Evolutionary conservation across 2,113 vertebrate genomes (phyloP).

Genomic region (Strigops habroptila): DNA sequence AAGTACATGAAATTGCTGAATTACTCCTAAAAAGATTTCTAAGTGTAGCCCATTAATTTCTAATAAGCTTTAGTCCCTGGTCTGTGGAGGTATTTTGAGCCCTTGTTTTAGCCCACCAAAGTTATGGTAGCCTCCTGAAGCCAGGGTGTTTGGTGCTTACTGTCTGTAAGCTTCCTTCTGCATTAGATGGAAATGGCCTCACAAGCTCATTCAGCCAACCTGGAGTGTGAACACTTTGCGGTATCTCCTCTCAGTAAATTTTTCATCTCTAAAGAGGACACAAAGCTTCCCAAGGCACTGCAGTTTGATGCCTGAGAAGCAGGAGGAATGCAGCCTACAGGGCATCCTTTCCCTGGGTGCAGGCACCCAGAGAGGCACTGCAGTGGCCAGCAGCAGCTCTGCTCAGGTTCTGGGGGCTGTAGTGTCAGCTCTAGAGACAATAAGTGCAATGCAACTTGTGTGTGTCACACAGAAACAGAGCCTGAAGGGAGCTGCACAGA

Average conservation of each 20-base stretch:
- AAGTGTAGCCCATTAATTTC: neutral
- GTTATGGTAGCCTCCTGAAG: neutral
- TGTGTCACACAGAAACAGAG: neutral
- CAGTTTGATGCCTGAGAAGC: neutral
- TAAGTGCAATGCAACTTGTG: no score
- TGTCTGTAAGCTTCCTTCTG: neutral
- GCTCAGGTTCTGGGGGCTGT: neutral
- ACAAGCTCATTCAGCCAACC: neutral
- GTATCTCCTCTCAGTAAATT: neutral
- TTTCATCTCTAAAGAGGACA: neutral
- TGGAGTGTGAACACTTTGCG: neutral
- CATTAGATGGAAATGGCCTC: neutral
- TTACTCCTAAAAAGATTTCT: neutral
- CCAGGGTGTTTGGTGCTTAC: accelerated
- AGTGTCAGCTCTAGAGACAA: neutral
- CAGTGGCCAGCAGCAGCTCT: neutral
- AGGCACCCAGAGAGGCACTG: no score
- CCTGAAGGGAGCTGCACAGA: neutral
- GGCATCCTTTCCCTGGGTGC: accelerated
- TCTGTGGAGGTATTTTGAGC: neutral
- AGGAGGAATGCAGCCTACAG: neutral
- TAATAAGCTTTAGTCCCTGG: neutral
- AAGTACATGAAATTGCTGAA: neutral
- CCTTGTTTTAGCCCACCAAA: neutral
- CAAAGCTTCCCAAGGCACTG: neutral